Base-by-base conservation (phyloP, 2,113 vertebrate species). In the Eurypyga helias region DNA sequence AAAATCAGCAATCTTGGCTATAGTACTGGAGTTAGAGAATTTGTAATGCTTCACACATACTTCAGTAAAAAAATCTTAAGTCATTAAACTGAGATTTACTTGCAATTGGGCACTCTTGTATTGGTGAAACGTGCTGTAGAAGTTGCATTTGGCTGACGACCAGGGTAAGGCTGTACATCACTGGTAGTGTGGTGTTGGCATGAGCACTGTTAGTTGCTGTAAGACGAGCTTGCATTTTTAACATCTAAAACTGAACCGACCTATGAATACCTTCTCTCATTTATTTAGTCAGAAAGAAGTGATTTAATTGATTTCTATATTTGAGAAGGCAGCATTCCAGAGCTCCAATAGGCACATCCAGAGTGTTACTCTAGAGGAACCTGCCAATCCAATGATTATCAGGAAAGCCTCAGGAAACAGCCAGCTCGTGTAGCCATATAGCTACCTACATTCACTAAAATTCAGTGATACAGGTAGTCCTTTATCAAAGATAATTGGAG, bases 401-500 rank as follows among this genome's bases (percentile, higher is more conserved):
- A 48, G 18, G 28, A 78, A 45, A 65, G 49, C 24, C 21, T 36
- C 6, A n/a, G 26, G 24, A 49, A 78, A 16, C 17, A 49, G 5
- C 16, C 73, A 45, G 24, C 28, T n/a, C 4, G 1, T 45, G 28
- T 26, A 45, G 57, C 23, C 4, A 5, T 49, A 12, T 20, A 61
- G n/a, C 43, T 79, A 17, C 0, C 43, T 79, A 17, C 0, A 0
- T 52, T 76, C 60, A 46, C 26, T 67, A 48, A 58, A 54, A 54
- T 1, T 3, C 31, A 49, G 33, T 1, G 1, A 16, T 52, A 8
- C 5, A 38, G 26, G 11, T 21, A 43, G 8, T 45, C 31, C 26
- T 71, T 54, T 58, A 52, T 51, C 13, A 65, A 65, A 82, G 71
- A 16, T 4, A 5, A 10, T 18, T 66, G 23, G 28, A 12, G 9